These are phyloP conservation scores for Cephus runcator DNA, from an alignment of 2,888 invertebrate genomes.

Conservation along the genomic window DNA sequence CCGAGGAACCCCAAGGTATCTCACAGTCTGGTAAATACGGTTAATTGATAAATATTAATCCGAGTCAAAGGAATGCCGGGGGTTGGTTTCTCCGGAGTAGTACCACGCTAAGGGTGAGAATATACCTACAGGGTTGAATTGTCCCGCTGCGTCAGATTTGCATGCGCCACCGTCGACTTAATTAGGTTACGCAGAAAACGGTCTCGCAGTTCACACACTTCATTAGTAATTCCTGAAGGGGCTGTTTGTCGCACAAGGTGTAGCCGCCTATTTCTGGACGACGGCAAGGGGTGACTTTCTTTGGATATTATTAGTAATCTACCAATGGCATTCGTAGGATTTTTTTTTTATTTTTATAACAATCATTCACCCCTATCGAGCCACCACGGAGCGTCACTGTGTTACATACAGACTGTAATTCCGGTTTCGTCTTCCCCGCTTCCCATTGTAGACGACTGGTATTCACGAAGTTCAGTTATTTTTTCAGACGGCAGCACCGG, in stretches of 20 bases:
- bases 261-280: neutral
- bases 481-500: neutral
- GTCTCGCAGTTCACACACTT: constrained; percentile 61
- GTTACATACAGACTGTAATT: neutral
- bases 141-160: constrained; percentile 48
- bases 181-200: constrained; percentile 57
- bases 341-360: neutral
- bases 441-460: neutral
- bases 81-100: neutral
- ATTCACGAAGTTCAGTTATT: neutral
- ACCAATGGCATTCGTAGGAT: neutral
- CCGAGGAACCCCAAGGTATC: neutral
- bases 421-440: neutral
- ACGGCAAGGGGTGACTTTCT: neutral
- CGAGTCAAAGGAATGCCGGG: neutral
- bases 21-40: neutral
- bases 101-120: neutral
- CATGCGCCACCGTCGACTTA: constrained; percentile 56
- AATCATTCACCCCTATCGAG: neutral
- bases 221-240: constrained; percentile 57
- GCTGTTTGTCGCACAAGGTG: constrained; percentile 23
- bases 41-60: neutral
- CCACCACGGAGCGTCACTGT: neutral
- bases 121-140: neutral
- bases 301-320: neutral